phyloP scores from a whole-genome alignment of 1,140 invertebrate species.

The Caenorhabditis tropicalis region DNA sequence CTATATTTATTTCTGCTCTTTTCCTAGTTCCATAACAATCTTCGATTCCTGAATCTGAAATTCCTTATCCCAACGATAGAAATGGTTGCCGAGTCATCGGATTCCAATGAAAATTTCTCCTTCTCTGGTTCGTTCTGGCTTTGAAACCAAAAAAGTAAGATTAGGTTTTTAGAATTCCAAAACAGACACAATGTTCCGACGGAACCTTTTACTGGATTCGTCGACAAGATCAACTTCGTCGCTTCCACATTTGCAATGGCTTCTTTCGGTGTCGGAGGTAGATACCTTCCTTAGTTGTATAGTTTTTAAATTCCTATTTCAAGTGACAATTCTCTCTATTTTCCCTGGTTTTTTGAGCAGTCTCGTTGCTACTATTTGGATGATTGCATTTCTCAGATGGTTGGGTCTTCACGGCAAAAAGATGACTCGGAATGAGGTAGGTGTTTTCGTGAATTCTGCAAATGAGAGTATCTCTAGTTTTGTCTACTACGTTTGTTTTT shows the following conservation, averaged over 20 bases:
- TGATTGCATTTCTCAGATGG: not conserved
- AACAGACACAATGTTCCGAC: not conserved
- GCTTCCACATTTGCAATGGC: not conserved
- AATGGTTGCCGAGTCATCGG: too few relatives aligned
- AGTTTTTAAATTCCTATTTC: not conserved
- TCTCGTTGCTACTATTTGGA: not conserved
- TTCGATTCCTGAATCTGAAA: too few relatives aligned
- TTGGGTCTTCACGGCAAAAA: not conserved
- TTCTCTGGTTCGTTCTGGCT: not conserved
- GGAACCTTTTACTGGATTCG: not conserved
- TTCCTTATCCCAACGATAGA: too few relatives aligned
- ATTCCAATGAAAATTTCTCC: not conserved
- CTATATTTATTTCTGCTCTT: not conserved
- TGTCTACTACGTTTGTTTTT: not conserved
- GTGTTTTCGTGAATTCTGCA: too few relatives aligned
- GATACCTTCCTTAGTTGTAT: not conserved
- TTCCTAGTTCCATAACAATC: not conserved
- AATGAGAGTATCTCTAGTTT: too few relatives aligned
- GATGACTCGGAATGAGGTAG: constrained; percentile 25
- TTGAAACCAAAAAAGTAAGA: too few relatives aligned
- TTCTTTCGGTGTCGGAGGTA: not conserved
- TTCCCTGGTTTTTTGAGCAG: not conserved
- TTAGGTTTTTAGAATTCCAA: not conserved
- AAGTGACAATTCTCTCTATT: not conserved
- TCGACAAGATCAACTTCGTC: not conserved